Base-by-base conservation (phyloP, 2,888 invertebrate species). In the Drosophila nr. fundita region DNA sequence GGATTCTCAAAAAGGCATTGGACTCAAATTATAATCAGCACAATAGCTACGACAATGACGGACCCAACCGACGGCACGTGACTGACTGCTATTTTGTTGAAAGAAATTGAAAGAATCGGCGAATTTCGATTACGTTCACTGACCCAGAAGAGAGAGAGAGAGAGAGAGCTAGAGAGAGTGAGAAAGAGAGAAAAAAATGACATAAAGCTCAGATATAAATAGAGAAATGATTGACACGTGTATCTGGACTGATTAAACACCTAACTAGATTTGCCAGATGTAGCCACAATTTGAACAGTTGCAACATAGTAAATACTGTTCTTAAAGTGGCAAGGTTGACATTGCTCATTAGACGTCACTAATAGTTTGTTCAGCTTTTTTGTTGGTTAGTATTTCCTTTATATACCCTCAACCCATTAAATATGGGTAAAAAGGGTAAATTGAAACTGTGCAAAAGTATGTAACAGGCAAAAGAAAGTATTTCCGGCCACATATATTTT, bases 201-300 rank as follows among this genome's bases (percentile, higher is more conserved):
- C 21, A 21, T 21, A 24, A 2, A 13, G 11, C 3, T 3, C 4
- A 21, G 13, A 45, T 21, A 21, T 45, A 21, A 10, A 18, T 4
- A 18, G 27, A 27, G 13, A 30, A 0, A 15, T 4, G 18, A 6
- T 8, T 30, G 68, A 15, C 68, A 72, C 61, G 67, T 64, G 58
- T 21, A 15, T n/a, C 49, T 29, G 8, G 5, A 8, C 49, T 54
- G 30, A 58, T 34, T n/a, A 24, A 13, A 10, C 24, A 63, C 36
- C 4, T 8, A 13, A 40, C 21, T 50, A 30, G 50, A 68, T 61
- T 61, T 42, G 29, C 15, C 32, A 29, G 32, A 57, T 63, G 66
- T 68, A 53, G 42, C 68, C 36, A 40, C 24, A 66, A 42, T 78
- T 78, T 78, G 61, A 75, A 75, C 78, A 78, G 80, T 65, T 79